Evolutionary conservation across 2,113 vertebrate genomes (phyloP), one percentile per base, ranked within the genome.

Genomic region (Pristiophorus japonicus): DNA sequence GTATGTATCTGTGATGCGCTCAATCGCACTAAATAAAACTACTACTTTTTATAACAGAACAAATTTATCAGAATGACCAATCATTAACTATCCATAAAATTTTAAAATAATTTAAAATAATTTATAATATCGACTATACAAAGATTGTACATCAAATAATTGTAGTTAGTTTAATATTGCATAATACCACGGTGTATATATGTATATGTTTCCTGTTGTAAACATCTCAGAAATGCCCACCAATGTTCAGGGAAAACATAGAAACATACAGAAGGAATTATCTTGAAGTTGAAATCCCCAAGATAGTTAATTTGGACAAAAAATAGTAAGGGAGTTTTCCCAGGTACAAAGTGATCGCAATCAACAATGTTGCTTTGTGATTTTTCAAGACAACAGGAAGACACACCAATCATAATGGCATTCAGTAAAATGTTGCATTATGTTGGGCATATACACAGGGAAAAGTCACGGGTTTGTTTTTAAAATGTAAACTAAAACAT

Each of bases 371-470:
- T 91, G 34, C n/a, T 63, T 20, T 92, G 59, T 45, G 18, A 63
- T 34, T 63, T 38, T 92, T 92, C 75, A 81, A 81, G 78, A 42
- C 16, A 81, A 42, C 78, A 45, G 78, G 38, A 81, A 45, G 59
- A 63, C 20, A 92, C 34, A 38, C 16, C 59, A 92, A 92, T 55
- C 85, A 88, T 55, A 88, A 55, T 88, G 47, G 85, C 47, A 88
- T 92, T 92, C 88, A 63, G 88, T 38, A 18, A 92, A 38, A 62
- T 65, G 63, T 59, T 92, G 59, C 88, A 63, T 92, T 92, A 92
- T 38, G 2, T 38, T 92, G 88, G 30, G 88, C 65, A 30, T 38
- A 92, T 38, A 81, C 75, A 42, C n/a, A 22, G 59, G 34, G 88
- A 38, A 63, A 88, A 11, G 85, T 55, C 10, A 59, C 38, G 16